A percentile compares a stretch with the other conserved stretches of the same genome.
Evolutionary conservation across 2,113 vertebrate species (phyloP).

Genomic region (Psittacara wagleri): DNA sequence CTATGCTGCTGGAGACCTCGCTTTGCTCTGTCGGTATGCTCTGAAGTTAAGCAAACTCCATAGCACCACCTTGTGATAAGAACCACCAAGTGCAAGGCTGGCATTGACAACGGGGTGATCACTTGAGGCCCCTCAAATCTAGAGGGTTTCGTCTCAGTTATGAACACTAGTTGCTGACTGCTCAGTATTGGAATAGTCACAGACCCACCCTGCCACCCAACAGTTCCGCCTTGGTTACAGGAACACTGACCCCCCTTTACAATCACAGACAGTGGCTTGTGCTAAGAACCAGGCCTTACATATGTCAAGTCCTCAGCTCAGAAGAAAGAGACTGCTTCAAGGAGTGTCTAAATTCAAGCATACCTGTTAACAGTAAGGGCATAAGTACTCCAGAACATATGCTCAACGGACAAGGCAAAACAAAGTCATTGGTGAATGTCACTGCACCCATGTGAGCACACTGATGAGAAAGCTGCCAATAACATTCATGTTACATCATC

Average conservation of each 20-base stretch:
- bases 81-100: not conserved
- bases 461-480: not conserved
- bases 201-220: not conserved
- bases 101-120: not conserved
- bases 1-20: not conserved
- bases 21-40: not conserved
- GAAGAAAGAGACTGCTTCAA: not conserved
- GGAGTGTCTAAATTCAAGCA: not conserved
- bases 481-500: not conserved
- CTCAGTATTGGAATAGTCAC: not conserved
- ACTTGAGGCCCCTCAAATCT: not conserved
- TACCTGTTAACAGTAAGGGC: not conserved
- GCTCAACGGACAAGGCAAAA: not conserved
- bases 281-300: not conserved
- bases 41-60: not conserved
- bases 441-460: not conserved
- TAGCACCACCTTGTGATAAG: conserved; percentile 63
- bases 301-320: not conserved
- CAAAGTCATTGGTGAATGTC: not conserved
- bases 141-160: not conserved
- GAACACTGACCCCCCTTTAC: too few relatives aligned
- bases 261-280: not conserved
- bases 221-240: not conserved
- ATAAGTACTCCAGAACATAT: not conserved
- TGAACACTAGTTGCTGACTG: accelerated